Conservation (phyloP, 1,140 invertebrate genomes). For the Papilio polyxenes region DNA sequence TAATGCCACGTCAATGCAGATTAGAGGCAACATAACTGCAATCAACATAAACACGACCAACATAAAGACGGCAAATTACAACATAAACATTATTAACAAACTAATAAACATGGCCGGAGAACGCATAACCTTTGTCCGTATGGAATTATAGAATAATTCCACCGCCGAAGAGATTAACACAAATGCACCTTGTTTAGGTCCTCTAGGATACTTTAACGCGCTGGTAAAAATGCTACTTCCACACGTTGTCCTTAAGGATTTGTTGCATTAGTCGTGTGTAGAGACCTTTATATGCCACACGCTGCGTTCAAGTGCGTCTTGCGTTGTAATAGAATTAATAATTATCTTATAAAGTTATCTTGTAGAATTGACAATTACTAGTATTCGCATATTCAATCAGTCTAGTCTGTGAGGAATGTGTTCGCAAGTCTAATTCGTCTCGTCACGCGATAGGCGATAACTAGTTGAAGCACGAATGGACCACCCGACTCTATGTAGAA, state of each 20-base stretch:
- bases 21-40: not conserved
- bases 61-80: too few relatives aligned
- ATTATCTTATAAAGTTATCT: constrained; percentile 13
- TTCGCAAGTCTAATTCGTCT: not conserved
- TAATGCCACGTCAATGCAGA: not conserved
- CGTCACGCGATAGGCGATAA: not conserved
- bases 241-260: not conserved
- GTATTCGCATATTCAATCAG: constrained; percentile 2
- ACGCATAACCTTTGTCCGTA: constrained; percentile 2
- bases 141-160: not conserved
- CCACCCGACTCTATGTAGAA: not conserved
- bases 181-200: not conserved
- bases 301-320: not conserved
- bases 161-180: not conserved
- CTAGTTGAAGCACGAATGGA: not conserved
- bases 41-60: too few relatives aligned
- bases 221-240: not conserved
- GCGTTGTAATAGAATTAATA: not conserved
- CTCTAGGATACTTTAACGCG: not conserved
- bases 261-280: not conserved
- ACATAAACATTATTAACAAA: constrained; percentile 28
- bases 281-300: not conserved
- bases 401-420: not conserved
- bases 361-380: not conserved
- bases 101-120: not conserved